Conservation (phyloP, 1,140 invertebrate genomes). For the Calosoma granatense region DNA sequence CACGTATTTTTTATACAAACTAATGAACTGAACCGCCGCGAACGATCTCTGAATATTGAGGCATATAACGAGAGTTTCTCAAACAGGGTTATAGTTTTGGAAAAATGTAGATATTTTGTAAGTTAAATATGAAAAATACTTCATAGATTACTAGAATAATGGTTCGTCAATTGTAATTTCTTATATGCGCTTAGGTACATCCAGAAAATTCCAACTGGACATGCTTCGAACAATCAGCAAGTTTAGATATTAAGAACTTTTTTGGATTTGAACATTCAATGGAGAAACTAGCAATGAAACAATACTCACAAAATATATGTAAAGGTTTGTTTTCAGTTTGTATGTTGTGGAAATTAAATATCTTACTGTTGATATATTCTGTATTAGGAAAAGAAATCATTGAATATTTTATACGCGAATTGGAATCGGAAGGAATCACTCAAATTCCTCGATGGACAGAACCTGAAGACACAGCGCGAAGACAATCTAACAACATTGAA, state of each 20-base stretch:
- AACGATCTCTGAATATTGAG: conserved; percentile 78
- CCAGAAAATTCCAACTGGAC: conserved; percentile 94
- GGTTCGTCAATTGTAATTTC: conserved; percentile 1
- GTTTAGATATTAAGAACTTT: conserved; percentile 92
- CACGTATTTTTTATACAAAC: conserved; percentile 88
- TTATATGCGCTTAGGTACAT: conserved; percentile 86
- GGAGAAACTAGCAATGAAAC: conserved; percentile 95
- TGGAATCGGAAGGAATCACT: conserved; percentile 73
- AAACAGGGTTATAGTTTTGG: conserved; percentile 72
- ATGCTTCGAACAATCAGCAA: conserved; percentile 91
- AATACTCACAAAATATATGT: conserved; percentile 86
- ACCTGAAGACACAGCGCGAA: conserved; percentile 8
- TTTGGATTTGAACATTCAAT: conserved; percentile 93
- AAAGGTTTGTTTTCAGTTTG: conserved; percentile 47
- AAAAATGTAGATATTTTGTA: conserved; percentile 88
- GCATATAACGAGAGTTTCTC: conserved; percentile 91
- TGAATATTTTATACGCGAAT: conserved; percentile 78
- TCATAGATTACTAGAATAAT: background rate
- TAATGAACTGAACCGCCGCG: conserved; percentile 74
- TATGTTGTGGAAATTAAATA: conserved; percentile 11
- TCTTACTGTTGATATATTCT: conserved; percentile 9
- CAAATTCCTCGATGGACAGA: conserved; percentile 47
- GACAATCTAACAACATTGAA: background rate
- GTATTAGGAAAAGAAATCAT: conserved; percentile 88
- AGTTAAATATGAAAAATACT: conserved; percentile 37